Evolutionary conservation across 2,888 invertebrate genomes (phyloP).

Genomic region (Drosophila cracens): DNA sequence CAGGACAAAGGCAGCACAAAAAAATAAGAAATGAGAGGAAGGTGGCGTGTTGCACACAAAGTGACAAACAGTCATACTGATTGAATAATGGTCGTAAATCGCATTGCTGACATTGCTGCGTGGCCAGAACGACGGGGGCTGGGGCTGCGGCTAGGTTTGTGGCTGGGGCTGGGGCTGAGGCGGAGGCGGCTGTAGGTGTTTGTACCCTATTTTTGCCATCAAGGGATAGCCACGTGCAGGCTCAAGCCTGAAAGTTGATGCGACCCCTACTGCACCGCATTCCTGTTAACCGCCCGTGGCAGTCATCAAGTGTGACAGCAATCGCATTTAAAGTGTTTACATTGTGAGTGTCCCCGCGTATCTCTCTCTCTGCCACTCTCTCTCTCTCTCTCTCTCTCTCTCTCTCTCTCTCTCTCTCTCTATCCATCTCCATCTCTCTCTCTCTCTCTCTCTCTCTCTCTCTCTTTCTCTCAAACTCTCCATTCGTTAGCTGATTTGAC

Average conservation of each 20-base stretch:
- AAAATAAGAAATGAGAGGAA: conserved; percentile 1
- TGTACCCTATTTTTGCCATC: not conserved
- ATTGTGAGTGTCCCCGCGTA: conserved; percentile 37
- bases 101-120: conserved; percentile 76
- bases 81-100: conserved; percentile 81
- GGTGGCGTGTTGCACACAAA: conserved; percentile 65
- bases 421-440: too few species aligned
- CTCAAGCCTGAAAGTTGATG: conserved; percentile 9
- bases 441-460: not conserved
- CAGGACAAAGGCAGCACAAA: conserved; percentile 6
- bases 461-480: not conserved
- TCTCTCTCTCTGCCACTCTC: not conserved
- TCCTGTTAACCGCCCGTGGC: conserved; percentile 42
- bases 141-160: not conserved
- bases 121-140: conserved; percentile 22
- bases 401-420: not conserved
- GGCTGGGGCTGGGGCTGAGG: too few species aligned
- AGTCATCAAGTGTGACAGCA: conserved; percentile 72
- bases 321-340: conserved; percentile 76
- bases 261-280: conserved; percentile 6
- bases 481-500: conserved; percentile 37
- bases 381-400: not conserved
- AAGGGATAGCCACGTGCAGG: conserved; percentile 18
- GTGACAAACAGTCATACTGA: conserved; percentile 81
- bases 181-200: conserved; percentile 2